Evolutionary conservation across 2,113 vertebrate species (phyloP).

Genomic region (Pachyramphus minor): DNA sequence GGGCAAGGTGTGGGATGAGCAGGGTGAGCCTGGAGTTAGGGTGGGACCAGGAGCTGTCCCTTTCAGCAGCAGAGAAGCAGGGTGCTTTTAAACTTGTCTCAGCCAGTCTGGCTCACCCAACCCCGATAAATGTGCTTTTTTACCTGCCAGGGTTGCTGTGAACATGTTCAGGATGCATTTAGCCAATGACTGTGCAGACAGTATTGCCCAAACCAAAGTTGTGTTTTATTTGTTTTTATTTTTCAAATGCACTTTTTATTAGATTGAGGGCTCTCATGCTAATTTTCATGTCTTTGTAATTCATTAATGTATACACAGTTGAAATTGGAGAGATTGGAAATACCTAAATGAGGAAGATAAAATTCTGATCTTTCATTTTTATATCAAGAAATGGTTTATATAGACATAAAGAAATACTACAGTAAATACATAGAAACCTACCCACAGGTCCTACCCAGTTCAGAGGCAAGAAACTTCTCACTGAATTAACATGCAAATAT

Average conservation of each 20-base stretch:
- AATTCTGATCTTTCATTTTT: background rate
- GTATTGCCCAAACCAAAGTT: background rate
- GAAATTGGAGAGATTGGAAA: background rate
- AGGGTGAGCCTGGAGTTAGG: background rate
- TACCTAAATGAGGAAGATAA: background rate
- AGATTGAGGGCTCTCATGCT: background rate
- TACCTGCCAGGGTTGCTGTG: background rate
- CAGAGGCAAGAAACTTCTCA: background rate
- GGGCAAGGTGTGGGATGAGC: background rate
- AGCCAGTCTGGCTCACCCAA: background rate
- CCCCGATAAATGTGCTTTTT: background rate
- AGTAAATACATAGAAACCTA: background rate
- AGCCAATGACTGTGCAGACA: background rate
- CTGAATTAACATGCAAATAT: background rate
- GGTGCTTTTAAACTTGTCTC: background rate
- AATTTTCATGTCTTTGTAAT: background rate
- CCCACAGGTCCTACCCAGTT: background rate
- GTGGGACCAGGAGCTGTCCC: background rate
- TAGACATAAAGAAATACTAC: background rate
- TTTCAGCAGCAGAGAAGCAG: background rate
- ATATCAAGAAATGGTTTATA: background rate
- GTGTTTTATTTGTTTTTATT: background rate
- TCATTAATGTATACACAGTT: background rate
- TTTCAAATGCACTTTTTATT: background rate
- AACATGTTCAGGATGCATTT: background rate